phyloP scores from a whole-genome alignment of 64 coral and sea anemone genomes.

The Acropora yongei region DNA sequence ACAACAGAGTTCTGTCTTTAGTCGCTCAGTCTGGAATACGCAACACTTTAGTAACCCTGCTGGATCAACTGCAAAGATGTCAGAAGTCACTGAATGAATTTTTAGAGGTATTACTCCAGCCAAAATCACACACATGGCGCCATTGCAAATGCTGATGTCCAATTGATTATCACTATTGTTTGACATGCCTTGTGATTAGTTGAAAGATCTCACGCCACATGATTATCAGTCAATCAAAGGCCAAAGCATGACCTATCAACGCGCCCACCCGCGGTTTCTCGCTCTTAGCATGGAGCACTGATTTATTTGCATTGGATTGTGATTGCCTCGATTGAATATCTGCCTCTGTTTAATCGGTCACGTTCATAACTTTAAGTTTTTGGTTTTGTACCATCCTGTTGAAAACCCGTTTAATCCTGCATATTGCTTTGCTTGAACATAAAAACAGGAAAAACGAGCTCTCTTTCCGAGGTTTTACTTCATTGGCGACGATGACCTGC shows the following conservation, averaged over 20 bases:
- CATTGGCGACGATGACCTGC: conserved; percentile 94
- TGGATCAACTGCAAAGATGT: conserved; percentile 97
- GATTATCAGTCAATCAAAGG: too few species aligned
- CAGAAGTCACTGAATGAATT: conserved; percentile 99
- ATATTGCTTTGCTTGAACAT: background rate
- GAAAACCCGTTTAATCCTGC: background rate
- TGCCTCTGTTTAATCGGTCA: too few species aligned
- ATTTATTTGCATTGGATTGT: too few species aligned
- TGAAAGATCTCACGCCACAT: too few species aligned
- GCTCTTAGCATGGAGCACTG: background rate
- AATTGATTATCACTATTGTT: too few species aligned
- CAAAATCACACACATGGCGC: too few species aligned
- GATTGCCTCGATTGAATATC: too few species aligned
- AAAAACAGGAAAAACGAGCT: conserved; percentile 85
- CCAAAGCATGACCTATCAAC: background rate
- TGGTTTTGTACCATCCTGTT: too few species aligned
- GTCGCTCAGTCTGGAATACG: conserved; percentile 87
- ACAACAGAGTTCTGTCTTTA: conserved; percentile 93
- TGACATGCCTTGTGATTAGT: too few species aligned
- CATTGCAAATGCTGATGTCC: too few species aligned
- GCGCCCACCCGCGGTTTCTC: too few species aligned
- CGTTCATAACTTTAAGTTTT: too few species aligned
- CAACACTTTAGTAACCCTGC: conserved; percentile 86
- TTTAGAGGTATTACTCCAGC: conserved; percentile 71
- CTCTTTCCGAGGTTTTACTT: conserved; percentile 98